Evolutionary conservation across 2,888 invertebrate species (phyloP).

Genomic region (Slavum lentiscoides): DNA sequence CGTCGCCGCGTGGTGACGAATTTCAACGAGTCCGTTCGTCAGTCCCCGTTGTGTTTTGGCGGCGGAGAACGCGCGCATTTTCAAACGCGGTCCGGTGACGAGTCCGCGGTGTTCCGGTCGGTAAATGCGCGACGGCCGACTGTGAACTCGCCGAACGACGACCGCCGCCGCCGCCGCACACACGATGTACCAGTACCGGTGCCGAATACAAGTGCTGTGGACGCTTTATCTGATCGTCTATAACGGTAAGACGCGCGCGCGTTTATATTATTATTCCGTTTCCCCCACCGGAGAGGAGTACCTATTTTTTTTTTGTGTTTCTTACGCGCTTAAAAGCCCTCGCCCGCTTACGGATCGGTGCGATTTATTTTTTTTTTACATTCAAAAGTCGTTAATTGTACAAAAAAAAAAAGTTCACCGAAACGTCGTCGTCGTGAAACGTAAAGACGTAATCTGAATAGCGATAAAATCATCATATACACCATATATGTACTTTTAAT

Average conservation of each 20-base stretch:
- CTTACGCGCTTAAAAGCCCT: background rate
- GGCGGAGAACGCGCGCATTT: too few species aligned
- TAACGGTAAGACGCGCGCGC: constrained; percentile 29
- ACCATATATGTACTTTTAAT: too few species aligned
- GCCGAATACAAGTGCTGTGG: constrained; percentile 37
- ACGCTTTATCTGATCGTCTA: constrained; percentile 38
- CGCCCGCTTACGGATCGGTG: background rate
- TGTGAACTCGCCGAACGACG: background rate
- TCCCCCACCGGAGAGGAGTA: too few species aligned
- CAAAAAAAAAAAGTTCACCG: constrained; percentile 24
- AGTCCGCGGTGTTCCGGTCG: background rate
- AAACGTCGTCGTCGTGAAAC: background rate
- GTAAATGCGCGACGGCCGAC: background rate
- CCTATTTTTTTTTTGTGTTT: background rate
- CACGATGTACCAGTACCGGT: constrained; percentile 32
- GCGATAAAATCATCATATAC: too few species aligned
- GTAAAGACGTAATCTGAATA: too few species aligned
- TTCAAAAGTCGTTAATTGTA: constrained; percentile 6
- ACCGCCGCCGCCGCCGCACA: background rate
- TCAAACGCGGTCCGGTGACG: background rate
- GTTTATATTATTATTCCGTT: too few species aligned
- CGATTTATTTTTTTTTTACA: background rate
- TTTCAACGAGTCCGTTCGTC: background rate
- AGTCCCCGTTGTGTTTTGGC: too few species aligned
- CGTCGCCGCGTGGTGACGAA: background rate